A percentile compares a stretch with the other conserved stretches of the same genome.
Conservation (phyloP, 2,797 vertebrate genomes). For the Trematomus bernacchii region DNA sequence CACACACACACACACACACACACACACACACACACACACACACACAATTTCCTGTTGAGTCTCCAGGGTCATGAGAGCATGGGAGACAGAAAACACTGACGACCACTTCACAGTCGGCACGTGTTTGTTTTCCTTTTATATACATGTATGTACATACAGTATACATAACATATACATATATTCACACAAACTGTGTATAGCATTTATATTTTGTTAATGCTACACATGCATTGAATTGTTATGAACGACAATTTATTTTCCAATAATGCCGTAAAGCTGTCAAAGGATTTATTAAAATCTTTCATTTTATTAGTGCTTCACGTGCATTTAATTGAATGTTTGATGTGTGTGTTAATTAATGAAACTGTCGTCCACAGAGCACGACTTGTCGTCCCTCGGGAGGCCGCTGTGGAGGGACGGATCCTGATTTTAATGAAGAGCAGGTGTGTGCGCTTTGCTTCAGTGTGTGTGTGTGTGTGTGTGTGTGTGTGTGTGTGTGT, state of each 20-base stretch:
- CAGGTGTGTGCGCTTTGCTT: constrained; percentile 29
- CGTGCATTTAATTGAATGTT: not conserved
- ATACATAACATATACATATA: no score
- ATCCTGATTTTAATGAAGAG: constrained; percentile 63
- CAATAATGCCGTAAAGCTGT: no score
- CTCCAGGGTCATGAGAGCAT: constrained; percentile 66
- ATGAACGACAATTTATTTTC: no score
- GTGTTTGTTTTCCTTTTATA: not conserved
- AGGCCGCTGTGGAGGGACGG: constrained; percentile 69
- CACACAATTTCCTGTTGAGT: constrained; percentile 60
- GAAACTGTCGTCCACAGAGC: constrained; percentile 57
- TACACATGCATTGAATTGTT: not conserved
- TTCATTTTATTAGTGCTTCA: not conserved
- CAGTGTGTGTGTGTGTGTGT: constrained; percentile 45
- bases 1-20: no score
- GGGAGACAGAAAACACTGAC: constrained; percentile 65
- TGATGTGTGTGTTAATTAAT: constrained; percentile 50
- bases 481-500: constrained; percentile 45
- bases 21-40: constrained; percentile 2
- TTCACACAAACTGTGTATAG: not conserved
- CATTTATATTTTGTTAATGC: not conserved
- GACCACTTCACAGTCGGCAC: constrained; percentile 30
- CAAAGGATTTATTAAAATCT: no score
- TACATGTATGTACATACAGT: not conserved
- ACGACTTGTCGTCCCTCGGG: constrained; percentile 56